Base-by-base conservation (phyloP, 2,113 vertebrate species). In the Haplotaxodon microlepis region DNA sequence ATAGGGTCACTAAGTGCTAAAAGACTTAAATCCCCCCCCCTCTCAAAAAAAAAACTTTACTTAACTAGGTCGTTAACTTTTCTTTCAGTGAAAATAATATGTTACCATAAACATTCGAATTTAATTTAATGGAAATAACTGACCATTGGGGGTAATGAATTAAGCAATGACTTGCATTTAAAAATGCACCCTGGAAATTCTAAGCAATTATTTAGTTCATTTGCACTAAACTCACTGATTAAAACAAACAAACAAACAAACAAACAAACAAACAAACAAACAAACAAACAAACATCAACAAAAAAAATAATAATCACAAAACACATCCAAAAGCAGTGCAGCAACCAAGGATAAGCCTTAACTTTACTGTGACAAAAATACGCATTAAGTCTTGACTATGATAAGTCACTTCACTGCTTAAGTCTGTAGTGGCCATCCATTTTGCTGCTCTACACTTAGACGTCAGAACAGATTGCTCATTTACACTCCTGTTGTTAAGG, bases 401-500 rank as follows among this genome's bases (percentile, higher is more conserved):
- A 92, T 86, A 47, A 90, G 84, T 90, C 57, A 83, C 56, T 76
- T 56, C 42, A 24, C 5, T 19, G 6, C 27, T 82, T 36, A 12
- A 40, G 76, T 63, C 50, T 40, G 76, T 38, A 45, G 84, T 54
- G 84, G 27, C 69, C 73, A 86, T 91, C 84, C 50, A 88, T 84
- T 92, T 42, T 61, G 38, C 71, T 42, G 56, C 84, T 89, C 27
- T 29, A 57, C 81, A 84, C 71, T 86, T 63, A 84, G 38, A 71
- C 73, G 81, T 82, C 59, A 81, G 50, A 80, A 76, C 83, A 71
- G 86, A 90, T 84, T 86, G 89, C 66, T 86, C 81, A 86, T 88
- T 83, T 89, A 56, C 69, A 29, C 86, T 50, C 53, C 83, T 84
- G 87, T 90, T 89, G 88, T 88, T 87, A 47, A 84, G 80, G 80